Evolutionary conservation across 1,140 invertebrate species (phyloP).

Genomic region (Anastrepha ludens): DNA sequence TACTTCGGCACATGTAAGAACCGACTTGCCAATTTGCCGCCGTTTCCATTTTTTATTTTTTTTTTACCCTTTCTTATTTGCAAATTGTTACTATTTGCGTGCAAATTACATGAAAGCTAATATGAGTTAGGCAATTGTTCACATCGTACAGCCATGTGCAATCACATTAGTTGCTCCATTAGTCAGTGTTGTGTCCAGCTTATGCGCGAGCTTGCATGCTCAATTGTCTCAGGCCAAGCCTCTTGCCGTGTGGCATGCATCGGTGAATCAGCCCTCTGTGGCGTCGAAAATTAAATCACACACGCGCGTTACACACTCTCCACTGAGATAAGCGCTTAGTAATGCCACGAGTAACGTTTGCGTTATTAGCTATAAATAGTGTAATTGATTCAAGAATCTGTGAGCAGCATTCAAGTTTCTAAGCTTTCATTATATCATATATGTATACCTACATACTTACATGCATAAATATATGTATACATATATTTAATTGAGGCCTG

Average conservation of each 20-base stretch:
- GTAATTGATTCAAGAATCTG: constrained; percentile 37
- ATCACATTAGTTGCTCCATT: constrained; percentile 17
- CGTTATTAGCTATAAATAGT: constrained; percentile 34
- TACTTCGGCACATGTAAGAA: not conserved
- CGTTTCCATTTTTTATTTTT: not conserved
- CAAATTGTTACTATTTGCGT: not conserved
- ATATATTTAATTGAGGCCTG: not conserved
- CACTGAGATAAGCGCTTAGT: not conserved
- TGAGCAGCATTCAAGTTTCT: not conserved
- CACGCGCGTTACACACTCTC: not conserved
- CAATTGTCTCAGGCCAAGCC: not conserved
- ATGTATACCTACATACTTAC: too few relatives aligned
- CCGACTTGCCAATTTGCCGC: not conserved
- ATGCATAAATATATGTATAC: too few relatives aligned
- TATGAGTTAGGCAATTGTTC: not conserved
- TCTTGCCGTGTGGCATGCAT: not conserved
- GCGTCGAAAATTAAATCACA: constrained; percentile 15
- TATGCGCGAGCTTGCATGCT: not conserved
- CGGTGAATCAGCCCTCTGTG: not conserved
- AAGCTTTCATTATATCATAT: not conserved
- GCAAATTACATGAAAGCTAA: not conserved
- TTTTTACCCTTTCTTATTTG: not conserved
- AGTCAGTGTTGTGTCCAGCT: not conserved
- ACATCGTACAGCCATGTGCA: constrained; percentile 6
- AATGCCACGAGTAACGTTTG: not conserved